Evolutionary conservation across 2,113 vertebrate genomes (phyloP), one percentile per base, ranked within the genome.

Genomic region (Phycodurus eques): DNA sequence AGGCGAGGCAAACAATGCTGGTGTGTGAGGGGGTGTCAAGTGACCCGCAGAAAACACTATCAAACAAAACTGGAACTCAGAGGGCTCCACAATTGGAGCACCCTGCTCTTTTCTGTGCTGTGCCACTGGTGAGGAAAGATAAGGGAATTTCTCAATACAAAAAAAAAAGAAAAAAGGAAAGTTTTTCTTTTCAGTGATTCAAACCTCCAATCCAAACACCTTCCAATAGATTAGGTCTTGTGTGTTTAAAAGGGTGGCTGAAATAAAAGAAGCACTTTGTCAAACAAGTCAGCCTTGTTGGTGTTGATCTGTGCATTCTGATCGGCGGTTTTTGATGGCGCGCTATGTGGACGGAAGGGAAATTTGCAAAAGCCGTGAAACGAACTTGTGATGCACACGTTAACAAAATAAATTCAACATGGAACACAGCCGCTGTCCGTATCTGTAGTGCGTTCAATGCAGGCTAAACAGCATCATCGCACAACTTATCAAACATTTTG

Each of bases 241-340:
- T 91, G 89, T 91, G 88, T 91, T 92, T 90, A 89, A 88, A 89
- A 87, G 87, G 87, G 77, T 83, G 76, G 77, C 77, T 83, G 81
- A 39, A 87, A 86, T 90, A 89, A 92, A 93, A 91, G 89, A 90
- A 87, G 76, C 87, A 93, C 91, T 93, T 93, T 93, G 92, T 93
- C 87, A 79, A 87, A 94, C 91, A 92, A 93, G 90, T 89, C 91
- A 82, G 87, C 82, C 88, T 88, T 89, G 88, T 92, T 88, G 88
- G 80, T 85, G 87, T 84, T 83, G 86, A 87, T 89, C 85, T 86
- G 83, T 59, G 39, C 73, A 91, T 92, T 92, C 89, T 91, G 80
- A 77, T 80, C 53, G 9, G 66, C 13, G 73, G 86, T n/a, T n/a
- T 86, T 88, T 91, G 85, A 91, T 89, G 86, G 83, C 80, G 77